Evolutionary conservation across 2,113 vertebrate genomes (phyloP), one percentile per base, ranked within the genome.

Genomic region (Gavialis gangeticus): DNA sequence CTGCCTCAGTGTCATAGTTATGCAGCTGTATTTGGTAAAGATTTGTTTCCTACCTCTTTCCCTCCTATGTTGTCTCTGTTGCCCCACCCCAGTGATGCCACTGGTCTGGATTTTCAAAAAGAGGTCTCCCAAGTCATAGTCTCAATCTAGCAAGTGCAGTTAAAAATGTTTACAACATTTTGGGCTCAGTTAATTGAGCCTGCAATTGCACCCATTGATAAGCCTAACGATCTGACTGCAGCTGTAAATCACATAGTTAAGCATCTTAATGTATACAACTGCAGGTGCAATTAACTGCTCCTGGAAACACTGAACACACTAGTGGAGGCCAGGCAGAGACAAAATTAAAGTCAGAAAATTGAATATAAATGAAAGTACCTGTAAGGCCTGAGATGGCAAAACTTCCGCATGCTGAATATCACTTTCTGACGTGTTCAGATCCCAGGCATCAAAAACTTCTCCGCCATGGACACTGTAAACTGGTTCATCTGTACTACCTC

Each of bases 371-470:
- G 58, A 2, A 54, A 59, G 6, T 25, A 37, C 59, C 55, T 30
- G 28, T 25, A 7, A 55, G 4, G 0, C 1, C 0, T 2, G 34
- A 3, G 9, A 2, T 4, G 22, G 46, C 19, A 8, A 0, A 69
- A 28, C n/a, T 69, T 34, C 17, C n/a, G 11, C 66, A 34, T 69
- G 64, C 21, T 69, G 66, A 69, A 11, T 69, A 34, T n/a, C 19
- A 34, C 16, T 69, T n/a, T 21, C 66, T 69, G 8, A 69, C 18
- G 30, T 69, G n/a, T 46, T 46, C 7, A 46, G 46, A 46, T 46
- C 46, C 46, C 46, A 46, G 46, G 46, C 7, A 46, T 46, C 46
- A 46, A 46, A 46, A 46, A 46, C 46, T 46, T 46, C 7, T 46
- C 46, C 46, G 9, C 46, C 46, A 2, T 46, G 46, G 46, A 46